Conservation (phyloP, 2,797 vertebrate genomes). For the Rhinoraja longicauda region DNA sequence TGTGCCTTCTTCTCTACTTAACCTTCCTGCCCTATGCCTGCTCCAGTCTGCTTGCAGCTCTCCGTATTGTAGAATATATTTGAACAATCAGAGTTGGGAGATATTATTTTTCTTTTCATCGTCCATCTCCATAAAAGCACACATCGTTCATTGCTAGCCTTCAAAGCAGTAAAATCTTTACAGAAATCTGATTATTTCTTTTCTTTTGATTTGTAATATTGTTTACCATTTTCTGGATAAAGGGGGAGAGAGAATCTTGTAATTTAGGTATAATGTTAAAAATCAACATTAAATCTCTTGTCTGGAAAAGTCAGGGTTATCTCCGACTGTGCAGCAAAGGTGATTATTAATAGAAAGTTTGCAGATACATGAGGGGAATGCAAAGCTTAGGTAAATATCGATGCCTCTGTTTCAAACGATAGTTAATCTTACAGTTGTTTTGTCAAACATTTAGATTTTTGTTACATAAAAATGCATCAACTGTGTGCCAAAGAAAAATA, state of each 20-base stretch:
- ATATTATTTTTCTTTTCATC: conserved; percentile 99
- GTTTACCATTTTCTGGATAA: conserved; percentile 74
- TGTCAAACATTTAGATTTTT: conserved; percentile 49
- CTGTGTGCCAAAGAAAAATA: background rate
- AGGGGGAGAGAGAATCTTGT: conserved; percentile 55
- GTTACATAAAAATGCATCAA: background rate
- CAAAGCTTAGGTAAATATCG: conserved; percentile 56
- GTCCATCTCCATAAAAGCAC: conserved; percentile 92
- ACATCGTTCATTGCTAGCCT: conserved; percentile 86
- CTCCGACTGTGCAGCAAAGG: conserved; percentile 43
- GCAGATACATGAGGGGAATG: conserved; percentile 48
- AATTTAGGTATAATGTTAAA: conserved; percentile 68
- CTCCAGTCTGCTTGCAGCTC: conserved; percentile 79
- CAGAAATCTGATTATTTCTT: conserved; percentile 73
- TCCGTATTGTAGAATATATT: conserved; percentile 77
- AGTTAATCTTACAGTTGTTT: conserved; percentile 57
- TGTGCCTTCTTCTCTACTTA: conserved; percentile 99
- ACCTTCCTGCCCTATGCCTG: conserved; percentile 96
- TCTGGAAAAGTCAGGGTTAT: conserved; percentile 56
- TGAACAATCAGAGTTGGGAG: conserved; percentile 90
- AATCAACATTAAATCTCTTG: conserved; percentile 63
- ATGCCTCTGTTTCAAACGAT: conserved; percentile 59
- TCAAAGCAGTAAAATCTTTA: conserved; percentile 56
- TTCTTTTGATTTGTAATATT: conserved; percentile 62
- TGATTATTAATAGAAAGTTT: conserved; percentile 13